Evolutionary conservation across 2,888 invertebrate species (phyloP), one percentile per base, ranked within the genome.

Genomic region (Eupithecia centaureata): DNA sequence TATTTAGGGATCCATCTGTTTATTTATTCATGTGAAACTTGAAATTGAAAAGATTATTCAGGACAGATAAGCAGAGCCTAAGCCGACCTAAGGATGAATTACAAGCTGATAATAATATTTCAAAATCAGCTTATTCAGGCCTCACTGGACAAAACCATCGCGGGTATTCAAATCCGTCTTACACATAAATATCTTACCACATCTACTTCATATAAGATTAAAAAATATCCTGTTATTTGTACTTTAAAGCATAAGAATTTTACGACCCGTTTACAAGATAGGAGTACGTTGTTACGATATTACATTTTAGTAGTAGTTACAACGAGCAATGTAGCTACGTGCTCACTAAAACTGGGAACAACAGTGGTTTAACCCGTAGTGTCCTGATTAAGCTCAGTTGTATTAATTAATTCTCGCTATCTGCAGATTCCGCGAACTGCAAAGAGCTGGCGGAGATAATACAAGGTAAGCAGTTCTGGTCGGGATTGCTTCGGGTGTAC

Each of bases 301-400:
- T n/a, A n/a, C n/a, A 47, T 52, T 52, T 27, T 13, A 52, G n/a
- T n/a, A n/a, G n/a, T 27, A 13, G 52, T 27, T 15, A 52, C 32
- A 57, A 12, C 5, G 22, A 57, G 18, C 32, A 32, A 18, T 22
- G 32, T 12, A 18, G n/a, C 47, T 4, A 32, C 57, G 57, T 32
- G 32, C 22, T 57, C 12, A 18, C 18, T 18, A 5, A 32, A 57
- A 18, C n/a, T 12, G 32, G 32, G 1, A 30, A 15, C 47, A 57
- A 33, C 57, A 28, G 56, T 54, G n/a, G 30, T 42, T 42, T 35
- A 60, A n/a, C 38, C 27, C 30, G 27, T 38, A 35, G 42, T 60
- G 60, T 25, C 30, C 57, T 33, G 57, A 57, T 57, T 56, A 65
- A 54, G 28, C 42, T 32, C 52, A 56, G 38, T 27, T 35, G 38